phyloP scores from a whole-genome alignment of 2,797 vertebrate genomes.

The Emydoidea blandingii region DNA sequence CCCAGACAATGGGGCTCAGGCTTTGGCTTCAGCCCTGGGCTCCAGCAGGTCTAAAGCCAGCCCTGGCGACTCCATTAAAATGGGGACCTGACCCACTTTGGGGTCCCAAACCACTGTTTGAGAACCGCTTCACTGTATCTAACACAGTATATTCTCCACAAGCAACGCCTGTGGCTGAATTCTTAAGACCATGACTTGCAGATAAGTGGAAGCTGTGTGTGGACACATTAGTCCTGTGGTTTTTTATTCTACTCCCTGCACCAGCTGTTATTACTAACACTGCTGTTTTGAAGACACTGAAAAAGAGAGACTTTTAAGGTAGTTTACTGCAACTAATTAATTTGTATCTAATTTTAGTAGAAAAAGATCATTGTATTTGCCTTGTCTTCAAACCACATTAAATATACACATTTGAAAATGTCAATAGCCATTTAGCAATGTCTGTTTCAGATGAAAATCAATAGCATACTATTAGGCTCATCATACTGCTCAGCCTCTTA shows the following conservation, averaged over 20 bases:
- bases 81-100: too few relatives aligned
- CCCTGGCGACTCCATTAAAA: too few relatives aligned
- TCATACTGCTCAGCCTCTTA: conserved; percentile 26
- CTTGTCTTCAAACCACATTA: conserved; percentile 57
- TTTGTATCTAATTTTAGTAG: background rate
- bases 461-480: conserved; percentile 69
- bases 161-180: background rate
- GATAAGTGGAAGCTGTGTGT: background rate
- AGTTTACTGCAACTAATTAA: background rate
- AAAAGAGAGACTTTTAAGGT: background rate
- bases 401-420: conserved; percentile 62
- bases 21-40: too few relatives aligned
- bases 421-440: conserved; percentile 15
- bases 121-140: background rate
- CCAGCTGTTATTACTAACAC: background rate
- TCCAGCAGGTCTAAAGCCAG: too few relatives aligned
- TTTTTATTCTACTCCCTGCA: background rate
- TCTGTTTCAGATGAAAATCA: conserved; percentile 72
- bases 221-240: background rate
- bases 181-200: background rate
- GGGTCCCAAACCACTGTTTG: too few relatives aligned
- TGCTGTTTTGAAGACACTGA: background rate
- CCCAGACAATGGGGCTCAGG: too few relatives aligned
- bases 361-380: conserved; percentile 10
- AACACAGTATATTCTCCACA: background rate